phyloP scores from a whole-genome alignment of 1,140 invertebrate species.

The Anastrepha ludens region DNA sequence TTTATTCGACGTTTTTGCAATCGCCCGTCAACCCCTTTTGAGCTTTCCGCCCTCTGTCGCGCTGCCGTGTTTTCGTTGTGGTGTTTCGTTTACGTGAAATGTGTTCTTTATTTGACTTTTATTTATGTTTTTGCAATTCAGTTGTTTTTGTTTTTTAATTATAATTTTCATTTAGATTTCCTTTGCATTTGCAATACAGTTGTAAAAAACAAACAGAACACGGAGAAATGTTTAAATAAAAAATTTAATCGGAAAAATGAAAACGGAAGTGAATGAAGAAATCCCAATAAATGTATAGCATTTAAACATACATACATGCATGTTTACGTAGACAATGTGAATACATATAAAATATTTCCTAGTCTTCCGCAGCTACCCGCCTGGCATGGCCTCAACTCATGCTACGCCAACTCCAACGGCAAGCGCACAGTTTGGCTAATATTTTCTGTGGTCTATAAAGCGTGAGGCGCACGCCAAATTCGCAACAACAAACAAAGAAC shows the following conservation, averaged over 20 bases:
- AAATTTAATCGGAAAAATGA: neutral
- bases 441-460: neutral
- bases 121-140: neutral
- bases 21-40: neutral
- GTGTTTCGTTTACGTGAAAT: neutral
- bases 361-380: neutral
- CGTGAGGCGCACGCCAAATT: conserved; percentile 5
- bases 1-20: conserved; percentile 34
- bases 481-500: conserved; percentile 6
- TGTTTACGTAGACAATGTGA: neutral
- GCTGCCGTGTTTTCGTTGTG: neutral
- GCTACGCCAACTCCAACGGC: no score
- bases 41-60: neutral
- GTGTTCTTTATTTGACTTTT: conserved; percentile 17
- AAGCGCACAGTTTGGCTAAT: no score
- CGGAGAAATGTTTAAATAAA: neutral
- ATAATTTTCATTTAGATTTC: neutral
- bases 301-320: neutral
- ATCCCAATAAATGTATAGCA: neutral
- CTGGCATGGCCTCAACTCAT: neutral
- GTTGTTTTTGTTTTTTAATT: neutral
- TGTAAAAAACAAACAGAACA: neutral
- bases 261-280: conserved; percentile 16
- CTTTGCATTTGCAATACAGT: neutral
- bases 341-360: neutral